Evolutionary conservation across 2,797 vertebrate genomes (phyloP).

Genomic region (Astyanax mexicanus): DNA sequence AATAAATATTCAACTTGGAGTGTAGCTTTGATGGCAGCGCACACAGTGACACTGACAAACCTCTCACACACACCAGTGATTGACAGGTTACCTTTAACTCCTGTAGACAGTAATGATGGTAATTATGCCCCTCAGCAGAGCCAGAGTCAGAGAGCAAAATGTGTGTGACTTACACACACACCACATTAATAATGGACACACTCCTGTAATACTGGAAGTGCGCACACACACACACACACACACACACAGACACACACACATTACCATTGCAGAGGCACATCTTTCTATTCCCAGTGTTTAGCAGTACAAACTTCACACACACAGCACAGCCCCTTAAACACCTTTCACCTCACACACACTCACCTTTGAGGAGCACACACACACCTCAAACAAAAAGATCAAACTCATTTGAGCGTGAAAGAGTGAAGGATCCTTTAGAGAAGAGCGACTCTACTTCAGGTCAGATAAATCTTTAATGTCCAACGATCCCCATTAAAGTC

Average conservation of each 20-base stretch:
- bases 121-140: conserved; percentile 50
- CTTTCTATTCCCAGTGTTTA: not conserved
- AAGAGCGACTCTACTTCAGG: not conserved
- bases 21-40: not conserved
- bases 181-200: conserved; percentile 8
- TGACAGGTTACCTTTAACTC: conserved; percentile 71
- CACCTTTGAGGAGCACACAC: conserved; percentile 15
- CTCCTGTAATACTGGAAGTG: not conserved
- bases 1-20: conserved; percentile 7
- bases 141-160: conserved; percentile 48
- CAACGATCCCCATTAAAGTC: conserved; percentile 8
- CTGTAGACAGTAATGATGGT: conserved; percentile 28
- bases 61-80: conserved; percentile 64
- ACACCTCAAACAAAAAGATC: not conserved
- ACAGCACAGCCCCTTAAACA: not conserved
- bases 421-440: not conserved
- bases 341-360: conserved; percentile 22
- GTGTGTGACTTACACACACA: conserved; percentile 58
- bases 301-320: not conserved
- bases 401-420: not conserved
- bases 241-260: conserved; percentile 34
- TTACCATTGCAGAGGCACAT: conserved; percentile 31
- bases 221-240: conserved; percentile 23
- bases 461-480: conserved; percentile 13
- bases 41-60: not conserved